Percentiles rank a stretch among this genome's conserved stretches.
Conservation (phyloP, 2,113 vertebrate genomes). For the Melanotaenia duboulayi region DNA sequence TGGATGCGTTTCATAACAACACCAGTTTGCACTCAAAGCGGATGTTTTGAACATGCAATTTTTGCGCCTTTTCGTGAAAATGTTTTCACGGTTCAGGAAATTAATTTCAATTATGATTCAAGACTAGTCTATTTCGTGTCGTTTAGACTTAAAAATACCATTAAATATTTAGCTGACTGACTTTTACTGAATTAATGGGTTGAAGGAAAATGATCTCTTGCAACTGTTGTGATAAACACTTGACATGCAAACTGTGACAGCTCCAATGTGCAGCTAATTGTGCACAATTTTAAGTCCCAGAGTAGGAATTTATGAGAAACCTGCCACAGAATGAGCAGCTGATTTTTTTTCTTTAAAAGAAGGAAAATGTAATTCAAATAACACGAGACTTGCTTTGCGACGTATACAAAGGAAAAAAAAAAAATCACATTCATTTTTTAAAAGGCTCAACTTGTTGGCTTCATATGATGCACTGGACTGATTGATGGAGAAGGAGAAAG, state of each 20-base stretch:
- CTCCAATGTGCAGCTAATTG: background rate
- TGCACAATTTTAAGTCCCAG: background rate
- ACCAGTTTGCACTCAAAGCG: background rate
- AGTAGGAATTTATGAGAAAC: background rate
- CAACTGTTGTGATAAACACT: background rate
- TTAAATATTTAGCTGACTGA: background rate
- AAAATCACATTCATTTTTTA: slow-evolving; percentile 40
- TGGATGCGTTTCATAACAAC: background rate
- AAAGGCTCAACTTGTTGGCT: slow-evolving; percentile 44
- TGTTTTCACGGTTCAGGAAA: background rate
- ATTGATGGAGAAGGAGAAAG: slow-evolving; percentile 37
- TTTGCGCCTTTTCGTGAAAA: too few species aligned
- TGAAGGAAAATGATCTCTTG: background rate
- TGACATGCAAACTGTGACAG: background rate
- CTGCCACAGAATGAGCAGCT: background rate
- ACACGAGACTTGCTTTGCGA: slow-evolving; percentile 12
- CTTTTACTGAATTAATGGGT: background rate
- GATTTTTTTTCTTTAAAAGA: background rate
- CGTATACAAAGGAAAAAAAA: background rate
- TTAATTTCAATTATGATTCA: background rate
- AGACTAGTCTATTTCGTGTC: background rate
- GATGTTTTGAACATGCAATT: too few species aligned
- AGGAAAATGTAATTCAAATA: slow-evolving; percentile 15
- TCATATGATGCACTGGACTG: slow-evolving; percentile 8
- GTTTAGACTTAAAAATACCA: background rate